These are phyloP conservation scores for Hipposideros larvatus DNA, from an alignment of 2,797 vertebrate genomes.

Conservation along the genomic window DNA sequence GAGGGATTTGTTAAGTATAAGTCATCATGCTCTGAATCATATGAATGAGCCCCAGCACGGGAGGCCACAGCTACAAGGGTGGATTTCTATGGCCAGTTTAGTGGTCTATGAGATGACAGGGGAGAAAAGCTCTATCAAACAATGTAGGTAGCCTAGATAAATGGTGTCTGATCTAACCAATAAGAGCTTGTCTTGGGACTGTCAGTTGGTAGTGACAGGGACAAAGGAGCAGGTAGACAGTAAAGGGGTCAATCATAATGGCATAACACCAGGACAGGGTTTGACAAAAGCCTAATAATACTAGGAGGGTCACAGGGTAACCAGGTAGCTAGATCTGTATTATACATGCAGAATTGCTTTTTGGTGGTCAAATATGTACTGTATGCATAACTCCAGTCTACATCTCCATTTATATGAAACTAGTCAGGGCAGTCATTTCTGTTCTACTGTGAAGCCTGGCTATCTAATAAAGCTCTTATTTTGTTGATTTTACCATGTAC, in stretches of 20 bases:
- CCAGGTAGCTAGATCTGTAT: neutral
- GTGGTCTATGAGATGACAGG: neutral
- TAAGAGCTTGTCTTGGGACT: neutral
- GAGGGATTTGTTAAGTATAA: neutral
- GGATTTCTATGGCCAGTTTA: neutral
- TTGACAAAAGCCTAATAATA: neutral
- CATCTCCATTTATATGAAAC: neutral
- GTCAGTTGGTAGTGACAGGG: neutral
- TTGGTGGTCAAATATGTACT: neutral
- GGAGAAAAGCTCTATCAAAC: conserved; percentile 10
- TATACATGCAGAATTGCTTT: too few species aligned
- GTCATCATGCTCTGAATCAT: neutral
- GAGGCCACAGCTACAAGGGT: neutral
- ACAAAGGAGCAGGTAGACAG: neutral
- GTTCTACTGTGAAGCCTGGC: neutral
- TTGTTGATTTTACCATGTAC: neutral
- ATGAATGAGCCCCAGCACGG: neutral
- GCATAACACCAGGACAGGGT: neutral
- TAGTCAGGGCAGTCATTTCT: neutral
- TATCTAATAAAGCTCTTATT: neutral
- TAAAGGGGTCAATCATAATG: neutral
- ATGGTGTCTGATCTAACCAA: neutral
- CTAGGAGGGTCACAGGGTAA: neutral
- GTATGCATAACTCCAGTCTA: neutral
- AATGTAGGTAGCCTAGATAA: neutral